A percentile compares a stretch with the other conserved stretches of the same genome.
phyloP scores from a whole-genome alignment of 2,797 vertebrate species.

The Heteromormyrus szaboi region DNA sequence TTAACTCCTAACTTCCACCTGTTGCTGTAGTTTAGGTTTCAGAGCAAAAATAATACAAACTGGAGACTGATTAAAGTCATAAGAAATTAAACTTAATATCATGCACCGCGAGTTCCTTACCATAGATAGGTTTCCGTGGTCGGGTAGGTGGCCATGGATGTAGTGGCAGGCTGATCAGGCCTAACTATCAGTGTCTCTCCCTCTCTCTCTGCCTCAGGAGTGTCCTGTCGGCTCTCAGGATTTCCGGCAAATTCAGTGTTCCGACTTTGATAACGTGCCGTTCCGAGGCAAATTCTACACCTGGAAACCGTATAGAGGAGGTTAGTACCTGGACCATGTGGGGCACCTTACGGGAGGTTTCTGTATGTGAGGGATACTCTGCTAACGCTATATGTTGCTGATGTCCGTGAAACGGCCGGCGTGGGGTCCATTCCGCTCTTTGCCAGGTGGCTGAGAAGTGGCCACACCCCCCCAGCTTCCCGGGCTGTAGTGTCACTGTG shows the following conservation, averaged over 20 bases:
- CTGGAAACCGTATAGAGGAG: constrained; percentile 92
- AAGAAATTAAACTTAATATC: background rate
- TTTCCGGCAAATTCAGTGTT: constrained; percentile 89
- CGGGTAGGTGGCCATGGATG: background rate
- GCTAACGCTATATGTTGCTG: background rate
- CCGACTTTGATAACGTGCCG: constrained; percentile 83
- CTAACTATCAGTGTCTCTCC: background rate
- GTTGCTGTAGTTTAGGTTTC: background rate
- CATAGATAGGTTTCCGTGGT: background rate
- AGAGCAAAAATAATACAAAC: background rate
- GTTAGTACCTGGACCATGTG: constrained; percentile 50
- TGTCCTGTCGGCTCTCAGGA: constrained; percentile 82
- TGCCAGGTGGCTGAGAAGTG: background rate
- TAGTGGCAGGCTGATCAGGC: background rate
- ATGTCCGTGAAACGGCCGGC: background rate
- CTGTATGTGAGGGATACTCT: background rate
- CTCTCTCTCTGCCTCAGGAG: constrained; percentile 61
- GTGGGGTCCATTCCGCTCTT: background rate
- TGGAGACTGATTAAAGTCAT: background rate
- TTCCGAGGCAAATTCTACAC: constrained; percentile 96
- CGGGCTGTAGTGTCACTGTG: background rate
- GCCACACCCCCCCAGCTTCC: background rate
- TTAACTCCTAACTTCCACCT: background rate
- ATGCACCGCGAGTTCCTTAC: background rate
- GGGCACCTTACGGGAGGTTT: background rate